Percentiles rank a stretch among this genome's conserved stretches.
phyloP scores from a whole-genome alignment of 64 coral and sea anemone genomes.

The Dendronephthya gigantea region DNA sequence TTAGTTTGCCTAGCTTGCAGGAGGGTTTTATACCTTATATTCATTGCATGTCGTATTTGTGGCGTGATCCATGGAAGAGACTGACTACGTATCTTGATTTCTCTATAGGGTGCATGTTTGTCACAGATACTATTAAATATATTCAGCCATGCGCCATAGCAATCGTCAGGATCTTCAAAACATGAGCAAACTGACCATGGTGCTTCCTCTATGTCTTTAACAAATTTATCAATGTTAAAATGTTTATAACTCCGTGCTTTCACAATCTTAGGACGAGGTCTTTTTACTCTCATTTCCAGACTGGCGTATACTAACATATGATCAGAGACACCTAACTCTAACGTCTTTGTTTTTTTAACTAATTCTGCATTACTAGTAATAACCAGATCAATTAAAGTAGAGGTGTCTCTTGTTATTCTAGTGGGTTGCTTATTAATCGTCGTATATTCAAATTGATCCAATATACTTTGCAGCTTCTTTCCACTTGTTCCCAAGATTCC shows the following conservation, averaged over 20 bases:
- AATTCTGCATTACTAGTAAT: conserved; percentile 27
- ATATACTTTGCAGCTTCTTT: conserved; percentile 9
- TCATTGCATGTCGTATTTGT: conserved; percentile 23
- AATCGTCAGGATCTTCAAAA: conserved; percentile 43
- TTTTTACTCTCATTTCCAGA: conserved; percentile 20
- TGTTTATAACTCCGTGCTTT: conserved; percentile 14
- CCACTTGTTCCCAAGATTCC: neutral
- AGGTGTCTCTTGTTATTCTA: conserved; percentile 5
- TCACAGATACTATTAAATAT: conserved; percentile 47
- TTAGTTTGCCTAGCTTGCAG: neutral
- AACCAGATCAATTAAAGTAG: conserved; percentile 33
- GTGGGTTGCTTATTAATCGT: conserved; percentile 6
- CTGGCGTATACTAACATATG: conserved; percentile 34
- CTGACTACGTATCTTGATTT: conserved; percentile 12
- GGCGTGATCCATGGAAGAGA: conserved; percentile 16
- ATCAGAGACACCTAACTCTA: conserved; percentile 35
- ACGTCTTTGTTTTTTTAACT: conserved; percentile 31
- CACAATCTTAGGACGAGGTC: conserved; percentile 24
- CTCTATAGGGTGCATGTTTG: conserved; percentile 29
- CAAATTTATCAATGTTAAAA: neutral
- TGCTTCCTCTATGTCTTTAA: neutral
- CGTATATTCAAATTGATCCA: conserved; percentile 14
- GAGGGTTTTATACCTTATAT: neutral
- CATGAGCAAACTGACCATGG: conserved; percentile 20
- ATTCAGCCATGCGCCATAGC: conserved; percentile 32